Evolutionary conservation across 2,888 invertebrate species (phyloP).

Genomic region (Eristalinus aeneus): DNA sequence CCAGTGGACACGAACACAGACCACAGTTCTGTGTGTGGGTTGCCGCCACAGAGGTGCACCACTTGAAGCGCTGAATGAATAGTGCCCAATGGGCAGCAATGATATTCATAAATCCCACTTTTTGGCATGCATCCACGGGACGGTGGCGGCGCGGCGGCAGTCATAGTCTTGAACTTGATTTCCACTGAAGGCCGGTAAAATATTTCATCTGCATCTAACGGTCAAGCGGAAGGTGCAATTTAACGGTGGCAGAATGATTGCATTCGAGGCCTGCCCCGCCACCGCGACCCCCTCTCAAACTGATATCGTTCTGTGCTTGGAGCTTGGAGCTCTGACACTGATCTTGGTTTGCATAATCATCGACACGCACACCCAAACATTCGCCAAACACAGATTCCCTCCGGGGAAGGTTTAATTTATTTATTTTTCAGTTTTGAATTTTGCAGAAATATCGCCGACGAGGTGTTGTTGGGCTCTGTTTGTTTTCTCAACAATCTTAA

Average conservation of each 20-base stretch:
- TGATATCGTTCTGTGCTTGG: too few relatives aligned
- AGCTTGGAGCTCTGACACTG: slow-evolving; percentile 13
- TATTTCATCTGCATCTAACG: slow-evolving; percentile 21
- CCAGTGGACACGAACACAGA: slow-evolving; percentile 5
- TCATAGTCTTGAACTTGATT: slow-evolving; percentile 60
- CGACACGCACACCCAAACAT: background rate
- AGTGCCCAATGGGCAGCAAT: slow-evolving; percentile 45
- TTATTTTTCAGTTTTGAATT: slow-evolving; percentile 20
- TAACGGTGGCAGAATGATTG: background rate
- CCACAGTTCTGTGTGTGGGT: background rate
- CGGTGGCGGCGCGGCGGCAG: background rate
- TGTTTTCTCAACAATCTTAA: background rate
- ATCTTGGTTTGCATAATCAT: slow-evolving; percentile 32
- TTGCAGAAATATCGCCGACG: background rate
- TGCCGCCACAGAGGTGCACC: background rate
- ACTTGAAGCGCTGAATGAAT: slow-evolving; percentile 27
- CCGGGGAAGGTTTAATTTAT: slow-evolving; percentile 32
- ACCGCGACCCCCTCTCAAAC: too few relatives aligned
- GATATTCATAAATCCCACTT: slow-evolving; percentile 43
- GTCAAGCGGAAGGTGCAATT: slow-evolving; percentile 53
- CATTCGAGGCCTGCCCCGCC: background rate
- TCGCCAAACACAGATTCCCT: background rate
- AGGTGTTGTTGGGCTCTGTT: slow-evolving; percentile 3
- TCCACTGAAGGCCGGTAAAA: background rate
- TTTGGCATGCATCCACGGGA: slow-evolving; percentile 50